Evolutionary conservation across 2,113 vertebrate genomes (phyloP), one percentile per base, ranked within the genome.

Genomic region (Amphiprion ocellaris): DNA sequence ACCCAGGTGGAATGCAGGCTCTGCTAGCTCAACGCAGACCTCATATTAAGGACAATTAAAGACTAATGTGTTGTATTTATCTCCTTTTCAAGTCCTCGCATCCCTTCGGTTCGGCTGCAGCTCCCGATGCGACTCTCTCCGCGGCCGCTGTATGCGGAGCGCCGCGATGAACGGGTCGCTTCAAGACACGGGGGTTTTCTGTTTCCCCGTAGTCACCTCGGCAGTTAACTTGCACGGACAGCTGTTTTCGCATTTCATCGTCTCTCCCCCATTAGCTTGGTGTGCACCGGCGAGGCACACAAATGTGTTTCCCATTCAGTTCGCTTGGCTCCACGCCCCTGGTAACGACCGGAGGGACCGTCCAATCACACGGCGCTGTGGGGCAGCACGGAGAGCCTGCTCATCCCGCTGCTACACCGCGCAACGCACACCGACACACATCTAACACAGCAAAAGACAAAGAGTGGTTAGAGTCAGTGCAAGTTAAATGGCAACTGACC

Each of bases 271-370:
- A 50, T 64, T 58, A 44, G 70, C 62, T 60, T 26, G 53, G n/a
- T 5, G 16, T 5, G 16, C 70, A 59, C 74, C 85, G 75, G 70
- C 10, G 79, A 81, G 62, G 26, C 47, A 8, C 77, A 60, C 62
- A 55, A 88, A 82, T 83, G 83, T 83, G 87, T 82, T 88, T 81
- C 87, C 74, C 91, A 91, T 86, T 89, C 84, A 87, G 66, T 58
- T 30, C 58, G 75, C 75, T 55, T 19, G 77, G 88, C 23, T 90
- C 91, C 90, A 93, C 92, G 92, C 92, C 92, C 92, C 90, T 92
- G 76, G 86, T 83, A 89, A 75, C 82, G 85, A 74, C 77, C 15
- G 60, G 65, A 55, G 61, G 65, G 30, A n/a, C 50, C 79, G 79
- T 65, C 92, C 92, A 92, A 92, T 93, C 85, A 91, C 75, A 65